Conservation (phyloP, 2,113 vertebrate species). For the Microcebus jonahi region DNA sequence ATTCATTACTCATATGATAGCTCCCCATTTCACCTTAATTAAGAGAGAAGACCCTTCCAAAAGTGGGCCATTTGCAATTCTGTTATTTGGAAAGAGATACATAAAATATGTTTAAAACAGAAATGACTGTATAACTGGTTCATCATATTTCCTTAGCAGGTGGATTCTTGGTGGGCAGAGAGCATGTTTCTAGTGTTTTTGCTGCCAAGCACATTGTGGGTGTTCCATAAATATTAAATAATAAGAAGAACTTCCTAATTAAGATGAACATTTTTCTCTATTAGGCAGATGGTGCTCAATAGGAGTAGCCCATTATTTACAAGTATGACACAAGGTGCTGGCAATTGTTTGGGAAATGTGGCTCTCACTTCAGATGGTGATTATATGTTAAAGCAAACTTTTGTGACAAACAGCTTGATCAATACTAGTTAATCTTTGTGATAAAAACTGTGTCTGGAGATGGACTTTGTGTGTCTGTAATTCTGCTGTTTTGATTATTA, state of each 20-base stretch:
- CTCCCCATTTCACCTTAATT: neutral
- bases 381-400: slow-evolving; percentile 72
- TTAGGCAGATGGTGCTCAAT: slow-evolving; percentile 83
- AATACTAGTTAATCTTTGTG: slow-evolving; percentile 79
- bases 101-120: slow-evolving; percentile 15
- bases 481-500: slow-evolving; percentile 69
- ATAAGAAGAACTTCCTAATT: slow-evolving; percentile 84
- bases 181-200: slow-evolving; percentile 38
- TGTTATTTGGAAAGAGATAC: slow-evolving; percentile 26
- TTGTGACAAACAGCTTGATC: slow-evolving; percentile 78
- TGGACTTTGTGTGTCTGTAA: slow-evolving; percentile 56
- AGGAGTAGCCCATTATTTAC: slow-evolving; percentile 79
- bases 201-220: slow-evolving; percentile 71
- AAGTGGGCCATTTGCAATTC: neutral
- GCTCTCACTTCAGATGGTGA: slow-evolving; percentile 66
- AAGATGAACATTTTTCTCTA: slow-evolving; percentile 83
- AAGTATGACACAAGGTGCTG: slow-evolving; percentile 74
- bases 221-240: slow-evolving; percentile 76
- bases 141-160: slow-evolving; percentile 49
- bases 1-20: neutral
- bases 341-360: slow-evolving; percentile 64
- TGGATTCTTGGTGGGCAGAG: slow-evolving; percentile 55
- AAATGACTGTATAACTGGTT: slow-evolving; percentile 70
- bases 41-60: slow-evolving; percentile 33
- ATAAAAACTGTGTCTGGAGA: slow-evolving; percentile 67